Conservation (phyloP, 2,797 vertebrate genomes). For the Acanthis flammea region DNA sequence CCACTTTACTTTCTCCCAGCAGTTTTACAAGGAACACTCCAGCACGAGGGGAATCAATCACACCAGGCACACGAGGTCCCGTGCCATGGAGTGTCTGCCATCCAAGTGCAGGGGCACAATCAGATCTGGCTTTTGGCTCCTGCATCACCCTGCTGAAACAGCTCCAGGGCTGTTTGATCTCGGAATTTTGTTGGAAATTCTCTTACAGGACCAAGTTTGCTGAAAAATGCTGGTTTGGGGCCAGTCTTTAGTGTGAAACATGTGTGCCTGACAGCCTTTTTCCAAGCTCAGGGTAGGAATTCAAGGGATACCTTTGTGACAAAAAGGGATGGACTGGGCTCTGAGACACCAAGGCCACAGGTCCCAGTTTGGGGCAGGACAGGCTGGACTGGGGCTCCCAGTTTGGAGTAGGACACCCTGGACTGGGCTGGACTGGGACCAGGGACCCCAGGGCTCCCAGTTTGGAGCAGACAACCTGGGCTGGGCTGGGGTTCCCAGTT, state of each 20-base stretch:
- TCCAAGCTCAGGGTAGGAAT: background rate
- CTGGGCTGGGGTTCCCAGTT: background rate
- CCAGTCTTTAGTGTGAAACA: slow-evolving; percentile 24
- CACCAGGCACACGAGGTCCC: background rate
- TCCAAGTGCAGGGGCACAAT: background rate
- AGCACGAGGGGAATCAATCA: background rate
- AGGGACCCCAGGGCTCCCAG: background rate
- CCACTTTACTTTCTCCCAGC: background rate
- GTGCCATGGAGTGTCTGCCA: background rate
- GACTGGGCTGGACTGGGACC: too few relatives aligned
- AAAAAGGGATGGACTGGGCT: background rate
- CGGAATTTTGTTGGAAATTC: background rate
- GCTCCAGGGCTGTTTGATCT: slow-evolving; percentile 3
- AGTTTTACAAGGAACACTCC: background rate
- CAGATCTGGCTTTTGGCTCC: background rate
- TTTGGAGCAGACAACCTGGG: background rate
- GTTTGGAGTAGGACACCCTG: background rate
- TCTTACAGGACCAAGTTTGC: background rate
- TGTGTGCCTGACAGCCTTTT: background rate
- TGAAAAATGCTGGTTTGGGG: background rate
- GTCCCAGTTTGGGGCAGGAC: background rate
- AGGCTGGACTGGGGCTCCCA: fast-evolving
- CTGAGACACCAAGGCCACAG: fast-evolving
- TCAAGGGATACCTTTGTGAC: background rate
- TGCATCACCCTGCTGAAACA: background rate